Percentiles rank a stretch among this genome's conserved stretches.
Evolutionary conservation across 2,113 vertebrate genomes (phyloP).

Genomic region (Brachionichthys hirsutus): DNA sequence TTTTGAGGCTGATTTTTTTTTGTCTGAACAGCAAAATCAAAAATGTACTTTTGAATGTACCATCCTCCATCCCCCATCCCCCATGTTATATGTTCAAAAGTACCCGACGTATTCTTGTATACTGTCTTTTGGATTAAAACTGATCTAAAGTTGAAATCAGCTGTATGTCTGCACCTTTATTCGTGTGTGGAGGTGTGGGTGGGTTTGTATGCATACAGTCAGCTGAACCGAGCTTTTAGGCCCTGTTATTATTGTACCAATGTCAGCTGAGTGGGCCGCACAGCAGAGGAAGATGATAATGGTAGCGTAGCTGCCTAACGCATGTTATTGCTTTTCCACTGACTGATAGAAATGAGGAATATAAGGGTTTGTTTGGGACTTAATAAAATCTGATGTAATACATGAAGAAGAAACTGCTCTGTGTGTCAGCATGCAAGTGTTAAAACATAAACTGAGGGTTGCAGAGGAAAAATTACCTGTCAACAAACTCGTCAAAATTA

Average conservation of each 20-base stretch:
- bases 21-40: too few relatives aligned
- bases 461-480: constrained; percentile 17
- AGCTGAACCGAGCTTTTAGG: constrained; percentile 22
- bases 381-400: neutral
- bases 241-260: constrained; percentile 56
- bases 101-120: neutral
- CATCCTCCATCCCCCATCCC: too few relatives aligned
- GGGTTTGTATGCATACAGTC: constrained; percentile 28
- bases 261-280: constrained; percentile 53
- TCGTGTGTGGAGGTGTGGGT: constrained; percentile 34
- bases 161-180: constrained; percentile 13
- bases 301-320: constrained; percentile 33
- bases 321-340: constrained; percentile 35
- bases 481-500: neutral
- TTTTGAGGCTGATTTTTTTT: too few relatives aligned
- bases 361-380: constrained; percentile 10
- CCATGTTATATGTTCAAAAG: too few relatives aligned
- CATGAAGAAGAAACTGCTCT: neutral
- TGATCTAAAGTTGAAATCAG: constrained; percentile 28
- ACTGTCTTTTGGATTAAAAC: neutral
- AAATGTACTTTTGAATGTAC: too few relatives aligned
- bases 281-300: constrained; percentile 49
- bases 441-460: constrained; percentile 20
- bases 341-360: constrained; percentile 22
- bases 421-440: neutral